Evolutionary conservation across 2,888 invertebrate species (phyloP).

Genomic region (Papilio protenor): DNA sequence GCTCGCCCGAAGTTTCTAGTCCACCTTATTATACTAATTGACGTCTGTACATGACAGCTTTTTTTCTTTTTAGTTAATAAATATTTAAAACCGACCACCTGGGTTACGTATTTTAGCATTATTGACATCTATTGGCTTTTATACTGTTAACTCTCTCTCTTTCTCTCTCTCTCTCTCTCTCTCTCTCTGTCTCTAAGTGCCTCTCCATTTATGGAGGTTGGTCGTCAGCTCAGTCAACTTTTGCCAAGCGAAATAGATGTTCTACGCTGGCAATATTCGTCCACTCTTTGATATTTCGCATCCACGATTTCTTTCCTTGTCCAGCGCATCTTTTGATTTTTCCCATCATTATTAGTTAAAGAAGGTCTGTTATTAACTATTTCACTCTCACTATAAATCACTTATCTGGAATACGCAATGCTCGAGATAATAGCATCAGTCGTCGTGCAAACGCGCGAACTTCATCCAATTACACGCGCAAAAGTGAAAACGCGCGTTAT

Average conservation of each 20-base stretch:
- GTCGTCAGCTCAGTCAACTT: no score
- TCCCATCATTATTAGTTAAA: no score
- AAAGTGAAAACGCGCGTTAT: constrained; percentile 33
- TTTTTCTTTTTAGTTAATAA: constrained; percentile 22
- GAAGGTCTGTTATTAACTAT: constrained; percentile 9
- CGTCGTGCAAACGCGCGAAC: not conserved
- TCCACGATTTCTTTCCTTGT: no score
- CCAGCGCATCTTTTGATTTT: no score
- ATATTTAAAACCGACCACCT: constrained; percentile 20
- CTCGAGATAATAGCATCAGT: not conserved
- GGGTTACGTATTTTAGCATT: constrained; percentile 2
- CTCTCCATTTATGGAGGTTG: no score
- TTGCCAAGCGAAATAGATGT: no score
- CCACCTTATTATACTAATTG: constrained; percentile 52
- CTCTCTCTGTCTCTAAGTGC: no score
- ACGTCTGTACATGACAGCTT: constrained; percentile 45
- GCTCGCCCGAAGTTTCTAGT: constrained; percentile 48
- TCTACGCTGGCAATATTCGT: no score
- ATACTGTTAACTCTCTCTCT: no score
- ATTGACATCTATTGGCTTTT: not conserved
- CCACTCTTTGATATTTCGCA: no score
- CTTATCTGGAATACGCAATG: not conserved
- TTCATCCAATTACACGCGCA: constrained; percentile 25
- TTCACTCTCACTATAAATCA: not conserved
- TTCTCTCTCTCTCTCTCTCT: no score